Conservation (phyloP, 1,140 invertebrate species). For the Drosophila obscura region DNA sequence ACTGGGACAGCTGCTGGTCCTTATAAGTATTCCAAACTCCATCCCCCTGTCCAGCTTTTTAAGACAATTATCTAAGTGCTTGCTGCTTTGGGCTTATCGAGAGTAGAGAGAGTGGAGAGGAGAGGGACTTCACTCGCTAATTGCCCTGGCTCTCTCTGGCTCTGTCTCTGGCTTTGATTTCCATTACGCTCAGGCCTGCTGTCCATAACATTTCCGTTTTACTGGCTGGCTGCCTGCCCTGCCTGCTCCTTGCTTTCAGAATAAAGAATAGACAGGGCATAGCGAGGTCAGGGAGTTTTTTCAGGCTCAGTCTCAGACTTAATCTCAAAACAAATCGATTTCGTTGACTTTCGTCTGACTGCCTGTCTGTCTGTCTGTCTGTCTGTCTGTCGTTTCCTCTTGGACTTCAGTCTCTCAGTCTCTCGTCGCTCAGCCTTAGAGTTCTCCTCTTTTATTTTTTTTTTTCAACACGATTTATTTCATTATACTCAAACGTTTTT, state of each 20-base stretch:
- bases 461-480: slow-evolving; percentile 82
- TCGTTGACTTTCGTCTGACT: slow-evolving; percentile 44
- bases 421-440: too few relatives aligned
- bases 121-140: slow-evolving; percentile 42
- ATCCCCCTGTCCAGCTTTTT: slow-evolving; percentile 49
- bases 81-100: slow-evolving; percentile 67
- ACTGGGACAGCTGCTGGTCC: slow-evolving; percentile 13
- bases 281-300: slow-evolving; percentile 2
- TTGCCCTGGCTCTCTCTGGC: slow-evolving; percentile 38
- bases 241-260: slow-evolving; percentile 15
- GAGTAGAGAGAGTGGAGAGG: slow-evolving; percentile 4
- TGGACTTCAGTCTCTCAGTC: too few relatives aligned
- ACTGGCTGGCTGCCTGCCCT: slow-evolving; percentile 50
- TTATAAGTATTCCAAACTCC: slow-evolving; percentile 9
- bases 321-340: slow-evolving; percentile 83
- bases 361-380: slow-evolving; percentile 37
- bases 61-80: slow-evolving; percentile 82
- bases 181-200: slow-evolving; percentile 60
- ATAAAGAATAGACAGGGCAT: slow-evolving; percentile 1
- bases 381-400: slow-evolving; percentile 4
- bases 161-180: slow-evolving; percentile 67
- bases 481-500: slow-evolving; percentile 61
- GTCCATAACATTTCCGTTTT: slow-evolving; percentile 75
- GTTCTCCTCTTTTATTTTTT: slow-evolving; percentile 24
- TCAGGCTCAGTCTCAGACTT: slow-evolving; percentile 65